These are phyloP conservation scores for Premnoplex brunnescens DNA, from an alignment of 2,797 vertebrate species.

Conservation along the genomic window DNA sequence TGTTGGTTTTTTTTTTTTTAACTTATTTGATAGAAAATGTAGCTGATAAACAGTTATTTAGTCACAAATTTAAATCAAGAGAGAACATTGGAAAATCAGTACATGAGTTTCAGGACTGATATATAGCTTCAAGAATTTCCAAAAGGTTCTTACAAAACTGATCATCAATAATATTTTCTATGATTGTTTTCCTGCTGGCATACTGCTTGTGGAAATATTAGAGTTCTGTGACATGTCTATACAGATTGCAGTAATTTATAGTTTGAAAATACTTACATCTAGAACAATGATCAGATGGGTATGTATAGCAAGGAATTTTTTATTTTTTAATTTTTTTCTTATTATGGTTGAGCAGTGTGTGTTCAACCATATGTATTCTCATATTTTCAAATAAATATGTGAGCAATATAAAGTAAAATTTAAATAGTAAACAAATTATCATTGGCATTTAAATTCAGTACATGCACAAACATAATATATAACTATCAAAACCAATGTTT, in stretches of 20 bases:
- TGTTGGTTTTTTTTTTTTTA: background rate
- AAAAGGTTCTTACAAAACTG: background rate
- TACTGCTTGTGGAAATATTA: background rate
- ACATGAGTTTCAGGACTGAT: background rate
- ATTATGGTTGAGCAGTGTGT: background rate
- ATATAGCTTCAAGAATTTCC: background rate
- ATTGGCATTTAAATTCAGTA: conserved; percentile 15
- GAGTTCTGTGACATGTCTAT: background rate
- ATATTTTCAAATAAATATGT: background rate
- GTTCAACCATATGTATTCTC: background rate
- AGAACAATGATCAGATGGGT: background rate
- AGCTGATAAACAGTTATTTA: background rate
- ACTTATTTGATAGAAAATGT: background rate
- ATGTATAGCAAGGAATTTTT: background rate
- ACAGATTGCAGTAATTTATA: background rate
- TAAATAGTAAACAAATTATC: background rate
- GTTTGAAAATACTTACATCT: background rate
- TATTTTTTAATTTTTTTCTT: no score
- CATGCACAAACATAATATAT: conserved; percentile 8
- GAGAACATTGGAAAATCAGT: background rate
- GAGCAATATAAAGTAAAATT: background rate
- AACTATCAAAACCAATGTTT: conserved; percentile 60
- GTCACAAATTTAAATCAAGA: background rate
- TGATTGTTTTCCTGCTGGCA: background rate
- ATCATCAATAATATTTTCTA: background rate